Conservation (phyloP, 2,888 invertebrate species). For the Noctuana brunneofusca region DNA sequence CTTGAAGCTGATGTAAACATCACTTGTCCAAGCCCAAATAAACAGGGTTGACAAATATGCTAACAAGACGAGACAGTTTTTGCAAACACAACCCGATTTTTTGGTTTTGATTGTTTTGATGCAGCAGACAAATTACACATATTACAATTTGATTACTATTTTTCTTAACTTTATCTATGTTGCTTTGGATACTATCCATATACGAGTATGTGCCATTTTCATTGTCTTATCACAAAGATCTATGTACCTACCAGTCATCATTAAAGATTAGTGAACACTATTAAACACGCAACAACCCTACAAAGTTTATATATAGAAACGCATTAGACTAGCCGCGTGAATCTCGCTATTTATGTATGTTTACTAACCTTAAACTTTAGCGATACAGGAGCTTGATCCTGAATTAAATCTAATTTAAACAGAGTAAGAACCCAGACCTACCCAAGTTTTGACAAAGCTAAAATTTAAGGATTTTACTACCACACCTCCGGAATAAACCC, state of each 20-base stretch:
- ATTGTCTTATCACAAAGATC: no score
- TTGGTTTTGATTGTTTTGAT: neutral
- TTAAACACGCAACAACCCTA: conserved; percentile 1
- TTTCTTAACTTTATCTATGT: no score
- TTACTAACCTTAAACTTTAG: conserved; percentile 22
- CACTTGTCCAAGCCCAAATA: conserved; percentile 52
- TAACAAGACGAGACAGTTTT: no score
- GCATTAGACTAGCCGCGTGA: conserved; percentile 38
- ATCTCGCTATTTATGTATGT: conserved; percentile 39
- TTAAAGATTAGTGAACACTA: neutral
- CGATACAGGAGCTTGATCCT: neutral
- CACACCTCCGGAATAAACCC: neutral
- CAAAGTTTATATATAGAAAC: conserved; percentile 41
- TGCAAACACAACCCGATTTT: no score
- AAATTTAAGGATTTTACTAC: no score
- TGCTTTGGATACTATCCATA: no score
- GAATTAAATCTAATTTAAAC: neutral
- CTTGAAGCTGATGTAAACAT: conserved; percentile 68
- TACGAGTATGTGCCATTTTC: no score
- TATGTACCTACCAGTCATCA: neutral
- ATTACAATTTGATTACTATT: no score
- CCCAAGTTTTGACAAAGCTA: neutral
- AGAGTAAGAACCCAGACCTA: neutral
- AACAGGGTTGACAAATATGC: conserved; percentile 60
- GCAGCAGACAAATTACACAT: no score